phyloP scores from a whole-genome alignment of 2,888 invertebrate species.

The Maniola hyperantus region DNA sequence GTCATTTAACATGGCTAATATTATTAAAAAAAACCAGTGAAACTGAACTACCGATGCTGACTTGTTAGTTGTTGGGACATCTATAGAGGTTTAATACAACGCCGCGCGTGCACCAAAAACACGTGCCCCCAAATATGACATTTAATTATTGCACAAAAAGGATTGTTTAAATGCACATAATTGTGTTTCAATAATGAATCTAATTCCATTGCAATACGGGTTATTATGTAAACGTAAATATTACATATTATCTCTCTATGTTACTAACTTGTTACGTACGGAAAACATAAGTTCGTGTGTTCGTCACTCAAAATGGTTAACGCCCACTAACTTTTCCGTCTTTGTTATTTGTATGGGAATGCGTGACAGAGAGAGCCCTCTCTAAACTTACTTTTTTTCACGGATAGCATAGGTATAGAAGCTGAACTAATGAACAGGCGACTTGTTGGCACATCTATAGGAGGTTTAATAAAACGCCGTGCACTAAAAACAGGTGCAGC shows the following conservation, averaged over 20 bases:
- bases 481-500: constrained; percentile 15
- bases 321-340: too few species aligned
- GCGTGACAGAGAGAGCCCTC: too few species aligned
- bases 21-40: too few species aligned
- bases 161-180: constrained; percentile 7
- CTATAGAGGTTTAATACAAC: constrained; percentile 2
- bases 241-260: background rate
- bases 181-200: background rate
- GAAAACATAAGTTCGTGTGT: too few species aligned
- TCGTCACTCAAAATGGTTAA: too few species aligned
- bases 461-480: background rate
- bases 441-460: constrained; percentile 2
- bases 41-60: too few species aligned
- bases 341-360: too few species aligned
- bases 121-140: constrained; percentile 25
- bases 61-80: background rate
- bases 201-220: background rate
- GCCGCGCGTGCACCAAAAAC: constrained; percentile 1
- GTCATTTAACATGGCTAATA: too few species aligned
- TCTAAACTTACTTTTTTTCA: too few species aligned
- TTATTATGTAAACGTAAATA: background rate
- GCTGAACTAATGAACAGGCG: background rate
- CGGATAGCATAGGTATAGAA: too few species aligned
- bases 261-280: too few species aligned
- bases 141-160: constrained; percentile 19